Base-by-base conservation (phyloP, 2,888 invertebrate species). In the Diarsia brunnea region DNA sequence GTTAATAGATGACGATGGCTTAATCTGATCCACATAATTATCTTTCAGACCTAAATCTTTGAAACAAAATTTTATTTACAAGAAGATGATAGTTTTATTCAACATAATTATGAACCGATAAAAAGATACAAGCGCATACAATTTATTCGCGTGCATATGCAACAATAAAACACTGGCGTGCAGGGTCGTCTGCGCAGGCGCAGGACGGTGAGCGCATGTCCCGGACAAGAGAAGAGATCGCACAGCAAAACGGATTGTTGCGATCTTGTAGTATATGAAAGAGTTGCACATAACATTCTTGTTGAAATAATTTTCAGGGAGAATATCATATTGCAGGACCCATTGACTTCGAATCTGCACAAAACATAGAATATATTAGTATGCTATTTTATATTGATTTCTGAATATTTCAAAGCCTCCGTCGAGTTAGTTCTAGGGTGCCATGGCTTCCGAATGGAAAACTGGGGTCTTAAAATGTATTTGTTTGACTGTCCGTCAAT, bases 221-320 rank as follows among this genome's bases (percentile, higher is more conserved):
- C 82, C 84, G 86, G 85, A 92, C 92, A 93, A 94, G 93, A 93
- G 89, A 89, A 90, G 84, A 90, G 90, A 92, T 90, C 89, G 89
- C 89, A 86, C 88, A 91, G 87, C 85, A 86, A 73, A n/a, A 86
- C 75, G 86, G 87, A 79, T 84, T 89, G 88, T 89, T 91, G 90
- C 85, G 80, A 87, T 75, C 14, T 77, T 78, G 45, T 74, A 90
- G 91, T 85, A 89, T 77, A 88, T 7, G 70, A 0, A n/a, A 58
- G 77, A 63, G 16, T 55, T 14, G 14, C 1, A 55, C 14, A 55
- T 24, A 5, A 24, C 7, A 38, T 38, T 38, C 38, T 38, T 7
- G 38, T 7, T 38, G 38, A 38, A 38, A 8, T 7, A 7, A 38
- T 38, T 38, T 38, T 38, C 4, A 38, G 38, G 4, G 38, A 38